Evolutionary conservation across 2,888 invertebrate species (phyloP).

Genomic region (Bembecia ichneumoniformis): DNA sequence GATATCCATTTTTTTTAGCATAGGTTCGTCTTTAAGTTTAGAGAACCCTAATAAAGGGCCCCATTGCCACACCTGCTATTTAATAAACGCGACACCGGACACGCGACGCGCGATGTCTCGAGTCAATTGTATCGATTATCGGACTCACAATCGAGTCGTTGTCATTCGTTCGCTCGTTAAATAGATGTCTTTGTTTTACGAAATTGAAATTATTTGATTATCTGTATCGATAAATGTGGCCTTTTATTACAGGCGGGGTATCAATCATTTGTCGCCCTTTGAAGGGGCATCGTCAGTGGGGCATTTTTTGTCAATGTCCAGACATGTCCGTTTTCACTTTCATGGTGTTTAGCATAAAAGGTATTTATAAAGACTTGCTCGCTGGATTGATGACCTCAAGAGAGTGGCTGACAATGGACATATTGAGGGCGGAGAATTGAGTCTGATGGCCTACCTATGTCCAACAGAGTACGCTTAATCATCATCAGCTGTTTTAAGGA

Average conservation of each 20-base stretch:
- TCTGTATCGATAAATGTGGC: not conserved
- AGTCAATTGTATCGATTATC: constrained; percentile 53
- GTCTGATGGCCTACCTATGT: no score
- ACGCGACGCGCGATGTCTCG: constrained; percentile 40
- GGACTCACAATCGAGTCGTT: constrained; percentile 9
- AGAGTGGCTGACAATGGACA: no score
- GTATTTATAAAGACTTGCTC: no score
- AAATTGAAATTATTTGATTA: not conserved
- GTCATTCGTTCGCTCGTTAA: not conserved
- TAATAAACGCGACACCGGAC: constrained; percentile 16
- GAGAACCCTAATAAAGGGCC: not conserved
- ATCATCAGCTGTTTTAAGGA: no score
- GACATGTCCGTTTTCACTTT: no score
- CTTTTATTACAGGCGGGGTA: not conserved
- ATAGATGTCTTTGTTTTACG: not conserved
- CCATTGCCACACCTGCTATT: constrained; percentile 31
- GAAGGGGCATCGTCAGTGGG: no score
- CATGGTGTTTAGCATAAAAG: no score
- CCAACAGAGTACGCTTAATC: no score
- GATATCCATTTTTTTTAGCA: not conserved
- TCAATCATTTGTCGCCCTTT: not conserved
- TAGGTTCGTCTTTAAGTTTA: not conserved
- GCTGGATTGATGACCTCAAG: no score
- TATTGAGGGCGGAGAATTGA: no score
- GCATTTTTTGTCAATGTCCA: no score